Conservation (phyloP, 2,797 vertebrate species). For the Pyrocephalus nanus region DNA sequence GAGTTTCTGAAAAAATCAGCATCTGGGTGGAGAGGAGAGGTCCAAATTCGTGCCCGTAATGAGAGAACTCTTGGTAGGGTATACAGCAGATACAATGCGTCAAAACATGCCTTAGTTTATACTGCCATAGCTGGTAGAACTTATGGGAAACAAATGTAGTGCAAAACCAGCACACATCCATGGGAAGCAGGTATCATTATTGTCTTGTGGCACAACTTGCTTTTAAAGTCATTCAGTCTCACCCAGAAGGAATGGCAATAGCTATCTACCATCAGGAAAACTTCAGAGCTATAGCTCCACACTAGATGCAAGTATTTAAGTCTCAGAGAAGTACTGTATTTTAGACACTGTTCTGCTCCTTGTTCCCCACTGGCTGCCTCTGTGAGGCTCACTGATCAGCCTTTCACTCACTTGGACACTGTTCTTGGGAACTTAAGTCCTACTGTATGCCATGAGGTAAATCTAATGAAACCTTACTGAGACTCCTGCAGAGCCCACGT, state of each 20-base stretch:
- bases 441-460: neutral
- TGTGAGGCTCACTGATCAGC: neutral
- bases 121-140: neutral
- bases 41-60: neutral
- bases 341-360: neutral
- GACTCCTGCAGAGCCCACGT: neutral
- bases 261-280: neutral
- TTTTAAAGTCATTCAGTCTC: neutral
- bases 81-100: neutral
- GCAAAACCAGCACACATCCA: neutral
- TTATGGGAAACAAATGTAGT: neutral
- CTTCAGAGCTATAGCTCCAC: neutral
- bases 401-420: neutral
- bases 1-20: neutral
- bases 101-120: neutral
- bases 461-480: accelerated
- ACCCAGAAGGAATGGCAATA: neutral
- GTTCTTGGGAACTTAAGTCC: neutral
- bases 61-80: neutral
- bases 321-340: neutral
- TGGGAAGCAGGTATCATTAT: neutral
- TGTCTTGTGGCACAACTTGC: neutral
- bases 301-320: neutral
- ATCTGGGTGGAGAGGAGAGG: neutral
- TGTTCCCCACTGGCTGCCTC: neutral